phyloP scores from a whole-genome alignment of 2,888 invertebrate species.

The Octodonta nipae region DNA sequence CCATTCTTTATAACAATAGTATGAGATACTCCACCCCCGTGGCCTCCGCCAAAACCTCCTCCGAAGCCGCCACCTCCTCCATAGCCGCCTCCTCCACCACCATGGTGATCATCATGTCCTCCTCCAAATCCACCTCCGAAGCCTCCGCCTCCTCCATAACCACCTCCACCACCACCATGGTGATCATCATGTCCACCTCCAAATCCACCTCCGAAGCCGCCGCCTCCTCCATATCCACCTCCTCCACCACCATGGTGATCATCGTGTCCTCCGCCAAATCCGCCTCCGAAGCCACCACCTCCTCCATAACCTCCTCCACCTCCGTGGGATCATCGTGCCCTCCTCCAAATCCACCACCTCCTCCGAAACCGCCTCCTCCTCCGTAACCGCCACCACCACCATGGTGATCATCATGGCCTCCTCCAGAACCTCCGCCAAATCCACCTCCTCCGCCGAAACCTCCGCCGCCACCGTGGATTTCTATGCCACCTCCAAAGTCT shows the following conservation, averaged over 20 bases:
- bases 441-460: slow-evolving; percentile 3
- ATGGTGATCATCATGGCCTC: slow-evolving; percentile 5
- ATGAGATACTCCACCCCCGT: slow-evolving; percentile 6
- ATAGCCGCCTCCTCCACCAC: slow-evolving; percentile 6
- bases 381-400: slow-evolving; percentile 4
- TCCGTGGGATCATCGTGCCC: slow-evolving; percentile 7
- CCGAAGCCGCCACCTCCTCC: slow-evolving; percentile 5
- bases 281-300: slow-evolving; percentile 4
- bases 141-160: slow-evolving; percentile 4
- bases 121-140: slow-evolving; percentile 7
- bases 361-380: slow-evolving; percentile 1
- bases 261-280: slow-evolving; percentile 7
- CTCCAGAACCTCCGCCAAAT: slow-evolving; percentile 7
- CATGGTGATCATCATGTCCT: slow-evolving; percentile 7
- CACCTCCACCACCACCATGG: slow-evolving; percentile 4
- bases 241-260: slow-evolving; percentile 6
- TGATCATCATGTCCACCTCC: slow-evolving; percentile 2
- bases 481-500: slow-evolving; percentile 3
- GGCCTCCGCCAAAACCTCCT: slow-evolving; percentile 5
- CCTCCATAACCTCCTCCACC: slow-evolving; percentile 5
- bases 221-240: slow-evolving; percentile 7
- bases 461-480: slow-evolving; percentile 3
- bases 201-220: slow-evolving; percentile 5
- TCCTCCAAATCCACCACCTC: slow-evolving; percentile 4
- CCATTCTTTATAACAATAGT: slow-evolving; percentile 5